A percentile compares a stretch with the other conserved stretches of the same genome.
Evolutionary conservation across 2,797 vertebrate species (phyloP).

Genomic region (Mallotus villosus): DNA sequence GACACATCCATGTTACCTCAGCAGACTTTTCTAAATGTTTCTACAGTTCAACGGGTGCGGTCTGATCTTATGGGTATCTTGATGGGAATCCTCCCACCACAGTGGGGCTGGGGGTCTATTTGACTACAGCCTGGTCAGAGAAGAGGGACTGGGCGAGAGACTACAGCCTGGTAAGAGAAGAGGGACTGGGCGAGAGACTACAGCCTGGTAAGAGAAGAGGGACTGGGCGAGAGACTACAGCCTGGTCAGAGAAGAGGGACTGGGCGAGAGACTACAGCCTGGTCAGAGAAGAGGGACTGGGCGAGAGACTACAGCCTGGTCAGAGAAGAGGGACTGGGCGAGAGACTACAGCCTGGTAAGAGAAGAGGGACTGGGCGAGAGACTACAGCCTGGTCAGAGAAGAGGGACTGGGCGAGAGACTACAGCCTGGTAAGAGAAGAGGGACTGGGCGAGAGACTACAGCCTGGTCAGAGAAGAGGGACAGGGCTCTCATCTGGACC

Average conservation of each 20-base stretch:
- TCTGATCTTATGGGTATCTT: not conserved
- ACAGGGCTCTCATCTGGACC: slow-evolving; percentile 32
- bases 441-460: slow-evolving; percentile 30
- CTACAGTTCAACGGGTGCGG: not conserved
- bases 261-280: slow-evolving; percentile 33
- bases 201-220: slow-evolving; percentile 31
- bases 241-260: slow-evolving; percentile 31
- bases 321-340: slow-evolving; percentile 18
- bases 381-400: slow-evolving; percentile 39
- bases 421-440: slow-evolving; percentile 35
- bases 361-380: slow-evolving; percentile 17
- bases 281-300: slow-evolving; percentile 26
- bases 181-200: slow-evolving; percentile 32
- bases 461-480: slow-evolving; percentile 32
- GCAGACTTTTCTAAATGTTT: not conserved
- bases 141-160: slow-evolving; percentile 23
- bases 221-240: slow-evolving; percentile 28
- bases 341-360: slow-evolving; percentile 40
- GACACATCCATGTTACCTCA: not conserved
- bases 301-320: slow-evolving; percentile 39
- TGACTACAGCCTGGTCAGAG: slow-evolving; percentile 42
- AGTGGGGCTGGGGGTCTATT: slow-evolving; percentile 26
- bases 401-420: slow-evolving; percentile 24
- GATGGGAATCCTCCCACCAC: slow-evolving; percentile 24
- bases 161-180: slow-evolving; percentile 36